Percentiles rank a stretch among this genome's conserved stretches.
These are phyloP conservation scores for Anoura caudifer DNA, from an alignment of 2,113 vertebrate species.

Conservation along the genomic window DNA sequence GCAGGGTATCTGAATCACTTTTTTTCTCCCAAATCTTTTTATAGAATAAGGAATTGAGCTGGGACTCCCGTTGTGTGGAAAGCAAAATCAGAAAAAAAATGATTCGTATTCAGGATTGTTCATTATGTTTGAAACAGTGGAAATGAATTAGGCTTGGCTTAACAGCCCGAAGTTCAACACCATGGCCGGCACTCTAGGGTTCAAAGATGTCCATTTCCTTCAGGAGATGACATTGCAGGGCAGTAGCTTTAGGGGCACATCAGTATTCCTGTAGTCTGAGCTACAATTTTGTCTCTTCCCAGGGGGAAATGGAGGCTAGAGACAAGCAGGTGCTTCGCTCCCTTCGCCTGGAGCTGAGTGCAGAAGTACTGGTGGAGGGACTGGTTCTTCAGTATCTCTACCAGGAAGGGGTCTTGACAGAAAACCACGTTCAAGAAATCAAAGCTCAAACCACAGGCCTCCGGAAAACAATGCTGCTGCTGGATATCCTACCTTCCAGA, in stretches of 20 bases:
- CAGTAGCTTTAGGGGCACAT: neutral
- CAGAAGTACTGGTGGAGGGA: constrained; percentile 88
- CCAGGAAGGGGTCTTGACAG: constrained; percentile 90
- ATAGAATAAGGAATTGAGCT: neutral
- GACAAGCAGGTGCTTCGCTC: constrained; percentile 88
- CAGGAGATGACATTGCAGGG: neutral
- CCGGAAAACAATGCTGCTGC: constrained; percentile 84
- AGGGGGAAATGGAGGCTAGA: constrained; percentile 85
- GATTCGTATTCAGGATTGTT: neutral
- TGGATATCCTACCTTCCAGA: constrained; percentile 90
- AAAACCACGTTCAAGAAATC: constrained; percentile 88
- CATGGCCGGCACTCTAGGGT: neutral
- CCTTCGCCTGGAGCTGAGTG: constrained; percentile 85
- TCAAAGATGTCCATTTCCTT: neutral
- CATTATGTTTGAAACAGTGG: neutral
- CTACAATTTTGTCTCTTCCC: constrained; percentile 48
- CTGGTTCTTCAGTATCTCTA: constrained; percentile 90
- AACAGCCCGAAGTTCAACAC: neutral
- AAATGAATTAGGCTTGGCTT: neutral
- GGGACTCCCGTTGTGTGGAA: neutral
- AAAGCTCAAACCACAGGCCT: constrained; percentile 83
- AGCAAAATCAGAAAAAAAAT: neutral
- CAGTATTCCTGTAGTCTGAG: neutral
- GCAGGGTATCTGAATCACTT: neutral
- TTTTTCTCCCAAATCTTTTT: neutral